Evolutionary conservation across 1,140 invertebrate genomes (phyloP).

Genomic region (Lineus longissimus): DNA sequence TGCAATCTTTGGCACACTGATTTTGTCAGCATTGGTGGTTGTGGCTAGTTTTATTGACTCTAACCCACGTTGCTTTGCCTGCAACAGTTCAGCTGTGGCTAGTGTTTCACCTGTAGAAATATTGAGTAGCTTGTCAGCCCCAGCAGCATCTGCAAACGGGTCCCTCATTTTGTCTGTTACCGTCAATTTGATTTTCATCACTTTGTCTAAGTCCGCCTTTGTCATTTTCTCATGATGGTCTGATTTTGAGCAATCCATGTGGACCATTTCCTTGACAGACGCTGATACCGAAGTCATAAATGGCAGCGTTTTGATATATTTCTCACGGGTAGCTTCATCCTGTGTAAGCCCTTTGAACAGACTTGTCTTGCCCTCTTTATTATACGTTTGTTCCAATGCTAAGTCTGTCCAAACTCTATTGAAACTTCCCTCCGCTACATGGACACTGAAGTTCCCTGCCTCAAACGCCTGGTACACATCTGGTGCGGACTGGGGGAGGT

Average conservation of each 20-base stretch:
- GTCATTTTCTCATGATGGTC: not conserved
- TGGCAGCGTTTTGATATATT: not conserved
- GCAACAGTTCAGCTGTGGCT: not conserved
- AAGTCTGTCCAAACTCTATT: constrained; percentile 10
- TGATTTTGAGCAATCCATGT: not conserved
- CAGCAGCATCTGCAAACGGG: not conserved
- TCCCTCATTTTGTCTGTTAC: not conserved
- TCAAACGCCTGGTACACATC: not conserved
- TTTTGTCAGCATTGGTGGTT: not conserved
- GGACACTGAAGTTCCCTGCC: not conserved
- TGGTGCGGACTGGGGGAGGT: not conserved
- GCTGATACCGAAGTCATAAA: not conserved
- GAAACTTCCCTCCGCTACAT: not conserved
- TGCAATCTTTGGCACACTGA: not conserved
- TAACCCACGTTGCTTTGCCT: not conserved
- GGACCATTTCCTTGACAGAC: not conserved
- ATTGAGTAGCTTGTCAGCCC: not conserved
- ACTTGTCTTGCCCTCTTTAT: not conserved
- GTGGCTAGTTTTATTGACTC: not conserved
- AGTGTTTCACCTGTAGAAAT: not conserved
- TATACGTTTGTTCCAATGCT: not conserved
- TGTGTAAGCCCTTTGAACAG: constrained; percentile 1
- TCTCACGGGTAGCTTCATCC: not conserved
- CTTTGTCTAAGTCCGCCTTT: not conserved
- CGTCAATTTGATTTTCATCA: not conserved